phyloP scores from a whole-genome alignment of 1,140 invertebrate genomes.

The Theocolax elegans region DNA sequence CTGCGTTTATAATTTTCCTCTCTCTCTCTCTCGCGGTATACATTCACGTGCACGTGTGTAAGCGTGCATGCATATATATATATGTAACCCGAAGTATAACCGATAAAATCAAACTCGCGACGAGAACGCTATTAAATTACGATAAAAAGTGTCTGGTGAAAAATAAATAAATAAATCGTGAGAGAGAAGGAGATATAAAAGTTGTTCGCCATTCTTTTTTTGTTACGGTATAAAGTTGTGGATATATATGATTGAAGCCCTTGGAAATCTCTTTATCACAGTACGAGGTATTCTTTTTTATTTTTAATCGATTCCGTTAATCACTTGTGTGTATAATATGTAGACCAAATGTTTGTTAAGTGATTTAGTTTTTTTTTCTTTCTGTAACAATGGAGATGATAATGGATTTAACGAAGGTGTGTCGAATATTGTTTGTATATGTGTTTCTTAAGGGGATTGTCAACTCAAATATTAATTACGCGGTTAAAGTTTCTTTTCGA shows the following conservation, averaged over 20 bases:
- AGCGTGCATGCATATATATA: too few relatives aligned
- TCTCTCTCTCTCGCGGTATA: background rate
- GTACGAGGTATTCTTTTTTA: background rate
- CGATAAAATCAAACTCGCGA: conserved; percentile 6
- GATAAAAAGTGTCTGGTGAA: background rate
- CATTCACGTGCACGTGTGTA: too few relatives aligned
- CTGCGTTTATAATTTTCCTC: background rate
- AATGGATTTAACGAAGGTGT: too few relatives aligned
- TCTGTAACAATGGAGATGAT: too few relatives aligned
- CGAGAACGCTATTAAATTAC: conserved; percentile 38
- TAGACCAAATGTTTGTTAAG: too few relatives aligned
- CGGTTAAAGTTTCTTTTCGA: too few relatives aligned
- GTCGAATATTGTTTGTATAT: too few relatives aligned
- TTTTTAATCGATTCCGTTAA: background rate
- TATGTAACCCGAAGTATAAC: background rate
- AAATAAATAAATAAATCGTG: background rate
- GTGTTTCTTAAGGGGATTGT: too few relatives aligned
- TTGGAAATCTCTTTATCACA: background rate
- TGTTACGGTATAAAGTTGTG: background rate
- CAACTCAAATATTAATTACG: too few relatives aligned
- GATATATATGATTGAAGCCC: background rate
- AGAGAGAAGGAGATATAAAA: background rate
- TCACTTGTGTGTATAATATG: too few relatives aligned
- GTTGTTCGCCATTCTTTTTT: background rate
- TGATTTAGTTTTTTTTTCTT: too few relatives aligned